Conservation (phyloP, 2,797 vertebrate genomes). For the Lithobates sylvaticus region DNA sequence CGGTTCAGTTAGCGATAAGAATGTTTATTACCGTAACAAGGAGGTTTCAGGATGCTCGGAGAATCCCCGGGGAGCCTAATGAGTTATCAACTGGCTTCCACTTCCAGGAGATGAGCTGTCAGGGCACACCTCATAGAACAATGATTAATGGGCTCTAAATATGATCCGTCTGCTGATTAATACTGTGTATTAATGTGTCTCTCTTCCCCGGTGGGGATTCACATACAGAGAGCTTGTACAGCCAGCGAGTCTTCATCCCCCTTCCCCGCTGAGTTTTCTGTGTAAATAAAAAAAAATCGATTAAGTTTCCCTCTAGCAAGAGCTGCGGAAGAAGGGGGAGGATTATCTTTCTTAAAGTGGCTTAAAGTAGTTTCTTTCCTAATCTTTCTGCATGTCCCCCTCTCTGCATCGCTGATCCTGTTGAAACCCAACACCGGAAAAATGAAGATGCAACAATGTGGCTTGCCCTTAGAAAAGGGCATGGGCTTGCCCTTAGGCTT, state of each 20-base stretch:
- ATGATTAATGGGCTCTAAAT: conserved; percentile 52
- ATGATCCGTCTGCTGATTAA: conserved; percentile 41
- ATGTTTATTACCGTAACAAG: conserved; percentile 18
- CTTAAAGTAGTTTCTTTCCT: background rate
- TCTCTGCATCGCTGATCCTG: too few relatives aligned
- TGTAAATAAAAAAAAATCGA: background rate
- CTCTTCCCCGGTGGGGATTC: background rate
- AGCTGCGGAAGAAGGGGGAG: background rate
- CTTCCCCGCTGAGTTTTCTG: background rate
- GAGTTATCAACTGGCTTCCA: conserved; percentile 25
- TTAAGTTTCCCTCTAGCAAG: conserved; percentile 5
- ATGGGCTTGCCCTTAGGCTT: too few relatives aligned
- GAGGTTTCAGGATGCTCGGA: conserved; percentile 1
- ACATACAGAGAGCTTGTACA: background rate
- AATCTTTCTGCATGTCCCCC: too few relatives aligned
- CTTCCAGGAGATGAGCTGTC: conserved; percentile 36
- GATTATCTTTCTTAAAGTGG: background rate
- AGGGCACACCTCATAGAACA: conserved; percentile 15
- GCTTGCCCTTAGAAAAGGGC: too few relatives aligned
- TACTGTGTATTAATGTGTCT: conserved; percentile 9
- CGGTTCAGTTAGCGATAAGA: background rate
- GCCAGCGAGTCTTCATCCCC: background rate
- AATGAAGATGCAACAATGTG: too few relatives aligned
- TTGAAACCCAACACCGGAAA: too few relatives aligned
- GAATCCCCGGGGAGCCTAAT: conserved; percentile 33